Evolutionary conservation across 2,888 invertebrate genomes (phyloP).

Genomic region (Antheraea yamamai): DNA sequence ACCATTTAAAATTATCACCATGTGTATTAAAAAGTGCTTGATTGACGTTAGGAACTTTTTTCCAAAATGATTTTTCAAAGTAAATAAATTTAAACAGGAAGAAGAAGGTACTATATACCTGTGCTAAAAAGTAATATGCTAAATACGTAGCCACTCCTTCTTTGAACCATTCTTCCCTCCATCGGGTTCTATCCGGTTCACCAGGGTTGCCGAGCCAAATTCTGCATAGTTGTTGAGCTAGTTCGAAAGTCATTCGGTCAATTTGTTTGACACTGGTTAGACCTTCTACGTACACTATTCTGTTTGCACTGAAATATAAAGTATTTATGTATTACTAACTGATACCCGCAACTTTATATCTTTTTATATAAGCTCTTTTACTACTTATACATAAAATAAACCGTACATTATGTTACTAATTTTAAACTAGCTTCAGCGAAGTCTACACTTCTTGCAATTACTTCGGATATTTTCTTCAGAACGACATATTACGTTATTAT

Average conservation of each 20-base stretch:
- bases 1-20: background rate
- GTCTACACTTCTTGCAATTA: no score
- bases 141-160: slow-evolving; percentile 74
- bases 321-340: background rate
- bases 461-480: no score
- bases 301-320: slow-evolving; percentile 52
- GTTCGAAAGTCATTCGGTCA: slow-evolving; percentile 62
- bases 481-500: no score
- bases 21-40: background rate
- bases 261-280: slow-evolving; percentile 64
- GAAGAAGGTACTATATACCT: slow-evolving; percentile 43
- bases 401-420: background rate
- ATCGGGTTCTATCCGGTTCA: slow-evolving; percentile 58
- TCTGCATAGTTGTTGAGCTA: slow-evolving; percentile 66
- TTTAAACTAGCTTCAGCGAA: background rate
- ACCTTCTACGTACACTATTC: slow-evolving; percentile 49
- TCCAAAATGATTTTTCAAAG: background rate
- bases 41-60: background rate
- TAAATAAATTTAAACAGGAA: background rate
- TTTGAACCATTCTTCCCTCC: slow-evolving; percentile 76
- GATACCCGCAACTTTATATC: background rate
- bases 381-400: background rate
- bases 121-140: slow-evolving; percentile 65
- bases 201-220: slow-evolving; percentile 76
- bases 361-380: background rate